These are phyloP conservation scores for Mnemiopsis leidyi DNA, from an alignment of 37 sponge, comb jelly and placozoan species.

Conservation along the genomic window DNA sequence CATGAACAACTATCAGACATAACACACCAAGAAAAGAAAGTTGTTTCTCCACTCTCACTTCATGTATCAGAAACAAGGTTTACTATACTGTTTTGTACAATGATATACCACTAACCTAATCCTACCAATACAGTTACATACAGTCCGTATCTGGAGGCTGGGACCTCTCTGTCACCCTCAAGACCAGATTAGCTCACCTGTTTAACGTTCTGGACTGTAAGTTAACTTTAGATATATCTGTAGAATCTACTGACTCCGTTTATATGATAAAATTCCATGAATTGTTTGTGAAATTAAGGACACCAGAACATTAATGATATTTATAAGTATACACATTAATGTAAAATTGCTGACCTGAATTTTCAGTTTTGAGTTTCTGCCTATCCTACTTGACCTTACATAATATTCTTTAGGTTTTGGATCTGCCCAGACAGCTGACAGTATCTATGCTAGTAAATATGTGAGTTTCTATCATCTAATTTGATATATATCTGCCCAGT, in stretches of 20 bases:
- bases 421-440: constrained; percentile 48
- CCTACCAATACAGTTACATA: constrained; percentile 32
- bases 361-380: too few relatives aligned
- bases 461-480: background rate
- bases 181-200: constrained; percentile 61
- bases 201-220: constrained; percentile 59
- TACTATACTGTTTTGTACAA: too few relatives aligned
- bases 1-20: too few relatives aligned
- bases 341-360: too few relatives aligned
- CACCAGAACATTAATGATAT: background rate
- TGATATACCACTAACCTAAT: too few relatives aligned
- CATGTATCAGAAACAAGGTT: too few relatives aligned
- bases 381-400: too few relatives aligned
- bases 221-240: background rate
- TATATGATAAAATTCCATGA: background rate
- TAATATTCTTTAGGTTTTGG: constrained; percentile 21
- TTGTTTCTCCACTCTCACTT: too few relatives aligned
- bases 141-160: constrained; percentile 55
- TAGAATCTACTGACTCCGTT: background rate
- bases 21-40: too few relatives aligned
- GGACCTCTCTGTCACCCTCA: constrained; percentile 28
- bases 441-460: constrained; percentile 63
- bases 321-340: background rate
- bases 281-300: background rate
- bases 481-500: background rate